A percentile compares a stretch with the other conserved stretches of the same genome.
These are phyloP conservation scores for Teinopalpus imperialis DNA, from an alignment of 2,888 invertebrate species.

Conservation along the genomic window DNA sequence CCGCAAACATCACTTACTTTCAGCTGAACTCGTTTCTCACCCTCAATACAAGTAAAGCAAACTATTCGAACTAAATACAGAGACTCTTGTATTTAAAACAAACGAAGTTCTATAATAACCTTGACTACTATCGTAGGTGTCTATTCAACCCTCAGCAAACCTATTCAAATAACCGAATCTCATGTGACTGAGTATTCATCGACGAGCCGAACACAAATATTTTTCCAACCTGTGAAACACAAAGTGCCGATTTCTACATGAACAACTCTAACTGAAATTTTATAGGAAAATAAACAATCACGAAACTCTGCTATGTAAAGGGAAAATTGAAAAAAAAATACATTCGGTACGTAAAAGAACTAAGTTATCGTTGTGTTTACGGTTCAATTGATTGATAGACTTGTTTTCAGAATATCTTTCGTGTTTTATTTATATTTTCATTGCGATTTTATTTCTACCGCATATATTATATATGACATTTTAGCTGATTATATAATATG, in stretches of 20 bases:
- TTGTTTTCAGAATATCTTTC: conserved; percentile 21
- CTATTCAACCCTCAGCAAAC: too few species aligned
- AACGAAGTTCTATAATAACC: too few species aligned
- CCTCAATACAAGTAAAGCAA: too few species aligned
- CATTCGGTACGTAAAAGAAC: conserved; percentile 17
- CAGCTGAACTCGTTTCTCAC: too few species aligned
- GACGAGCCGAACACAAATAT: conserved; percentile 9
- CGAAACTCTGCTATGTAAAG: conserved; percentile 9
- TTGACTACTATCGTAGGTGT: too few species aligned
- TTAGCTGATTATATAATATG: too few species aligned
- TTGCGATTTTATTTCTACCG: too few species aligned
- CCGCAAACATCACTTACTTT: too few species aligned
- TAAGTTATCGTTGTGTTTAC: conserved; percentile 23
- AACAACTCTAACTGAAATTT: conserved; percentile 17
- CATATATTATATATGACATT: too few species aligned
- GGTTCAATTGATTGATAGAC: conserved; percentile 19
- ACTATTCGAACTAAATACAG: too few species aligned
- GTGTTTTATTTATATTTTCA: conserved; percentile 8
- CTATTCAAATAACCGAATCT: not conserved
- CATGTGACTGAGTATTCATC: conserved; percentile 11
- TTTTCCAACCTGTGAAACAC: conserved; percentile 11
- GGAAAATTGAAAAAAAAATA: conserved; percentile 10
- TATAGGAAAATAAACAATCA: conserved; percentile 23
- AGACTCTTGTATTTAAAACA: too few species aligned
- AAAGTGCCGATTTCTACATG: conserved; percentile 24